These are phyloP conservation scores for Microctenopoma lineatum DNA, from an alignment of 2,797 vertebrate species.

Conservation along the genomic window DNA sequence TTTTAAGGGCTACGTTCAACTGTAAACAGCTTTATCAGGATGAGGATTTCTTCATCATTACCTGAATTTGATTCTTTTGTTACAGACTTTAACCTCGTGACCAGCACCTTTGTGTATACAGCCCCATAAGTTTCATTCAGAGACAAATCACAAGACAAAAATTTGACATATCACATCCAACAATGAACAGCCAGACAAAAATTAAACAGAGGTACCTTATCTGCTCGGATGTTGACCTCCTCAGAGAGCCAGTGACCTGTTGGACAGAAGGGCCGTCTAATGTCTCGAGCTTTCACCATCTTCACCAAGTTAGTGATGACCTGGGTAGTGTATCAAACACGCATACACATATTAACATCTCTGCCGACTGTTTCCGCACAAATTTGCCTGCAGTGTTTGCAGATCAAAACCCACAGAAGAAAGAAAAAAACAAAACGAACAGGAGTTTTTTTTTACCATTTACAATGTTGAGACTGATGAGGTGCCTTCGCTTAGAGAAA, in stretches of 20 bases:
- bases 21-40: too few species aligned
- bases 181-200: not conserved
- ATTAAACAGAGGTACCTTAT: conserved; percentile 86
- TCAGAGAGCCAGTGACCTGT: conserved; percentile 95
- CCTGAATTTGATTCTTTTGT: too few species aligned
- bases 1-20: not conserved
- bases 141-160: not conserved
- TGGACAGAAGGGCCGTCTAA: conserved; percentile 95
- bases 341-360: conserved; percentile 33
- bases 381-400: not conserved
- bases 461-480: conserved; percentile 38
- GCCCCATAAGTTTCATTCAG: not conserved
- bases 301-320: conserved; percentile 99
- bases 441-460: conserved; percentile 4
- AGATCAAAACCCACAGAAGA: conserved; percentile 6
- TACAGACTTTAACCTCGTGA: too few species aligned
- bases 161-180: not conserved
- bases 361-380: not conserved
- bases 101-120: conserved; percentile 1
- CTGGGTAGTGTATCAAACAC: conserved; percentile 71
- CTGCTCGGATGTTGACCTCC: conserved; percentile 97
- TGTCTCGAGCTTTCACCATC: conserved; percentile 98
- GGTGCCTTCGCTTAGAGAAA: conserved; percentile 44
- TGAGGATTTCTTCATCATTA: too few species aligned
- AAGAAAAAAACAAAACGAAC: conserved; percentile 26